Evolutionary conservation across 2,113 vertebrate genomes (phyloP).

Genomic region (Beaufortia kweichowensis): DNA sequence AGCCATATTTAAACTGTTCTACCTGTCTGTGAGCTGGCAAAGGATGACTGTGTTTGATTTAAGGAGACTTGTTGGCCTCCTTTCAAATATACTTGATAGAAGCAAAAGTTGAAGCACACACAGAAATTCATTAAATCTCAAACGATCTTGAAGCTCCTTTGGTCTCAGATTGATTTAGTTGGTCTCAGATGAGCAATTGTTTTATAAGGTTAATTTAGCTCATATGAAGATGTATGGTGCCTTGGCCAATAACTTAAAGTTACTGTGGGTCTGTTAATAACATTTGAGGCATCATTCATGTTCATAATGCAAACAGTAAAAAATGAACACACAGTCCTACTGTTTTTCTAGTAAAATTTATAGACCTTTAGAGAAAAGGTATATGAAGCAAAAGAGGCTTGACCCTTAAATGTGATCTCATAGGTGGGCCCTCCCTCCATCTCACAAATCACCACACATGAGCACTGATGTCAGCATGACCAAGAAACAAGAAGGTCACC

Average conservation of each 20-base stretch:
- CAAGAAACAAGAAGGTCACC: constrained; percentile 80
- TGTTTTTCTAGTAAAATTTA: no score
- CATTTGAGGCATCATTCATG: no score
- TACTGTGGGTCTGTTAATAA: no score
- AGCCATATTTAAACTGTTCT: constrained; percentile 15
- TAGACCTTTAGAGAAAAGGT: constrained; percentile 58
- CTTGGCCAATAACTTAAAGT: no score
- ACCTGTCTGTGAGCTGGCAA: constrained; percentile 21
- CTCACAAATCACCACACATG: constrained; percentile 71
- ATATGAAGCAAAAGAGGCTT: constrained; percentile 79
- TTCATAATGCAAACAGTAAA: no score
- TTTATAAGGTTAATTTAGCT: not conserved
- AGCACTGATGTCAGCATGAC: constrained; percentile 67
- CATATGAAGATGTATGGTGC: not conserved
- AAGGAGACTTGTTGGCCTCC: constrained; percentile 32
- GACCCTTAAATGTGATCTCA: constrained; percentile 74
- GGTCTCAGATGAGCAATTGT: not conserved
- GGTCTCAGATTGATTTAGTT: constrained; percentile 8
- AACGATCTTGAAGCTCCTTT: not conserved
- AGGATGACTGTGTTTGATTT: constrained; percentile 19
- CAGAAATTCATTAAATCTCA: not conserved
- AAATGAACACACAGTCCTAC: no score
- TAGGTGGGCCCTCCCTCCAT: constrained; percentile 85
- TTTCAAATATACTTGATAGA: not conserved
- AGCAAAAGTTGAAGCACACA: constrained; percentile 11